phyloP scores from a whole-genome alignment of 2,113 vertebrate genomes.

The Butastur rufipennis region DNA sequence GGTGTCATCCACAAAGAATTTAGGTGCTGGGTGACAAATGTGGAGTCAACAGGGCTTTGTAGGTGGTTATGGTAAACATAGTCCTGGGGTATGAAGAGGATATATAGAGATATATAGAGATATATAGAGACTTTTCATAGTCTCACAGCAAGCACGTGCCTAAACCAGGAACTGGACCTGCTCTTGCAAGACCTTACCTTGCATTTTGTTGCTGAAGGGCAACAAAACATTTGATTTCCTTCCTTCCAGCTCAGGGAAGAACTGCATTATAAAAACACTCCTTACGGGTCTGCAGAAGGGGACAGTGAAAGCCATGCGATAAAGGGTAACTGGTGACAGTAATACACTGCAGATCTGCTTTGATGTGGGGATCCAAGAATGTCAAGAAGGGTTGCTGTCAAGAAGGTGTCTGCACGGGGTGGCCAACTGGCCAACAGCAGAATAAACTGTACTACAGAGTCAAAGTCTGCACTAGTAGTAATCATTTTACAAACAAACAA shows the following conservation, averaged over 20 bases:
- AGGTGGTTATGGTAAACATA: not conserved
- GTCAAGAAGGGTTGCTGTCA: not conserved
- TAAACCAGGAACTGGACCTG: not conserved
- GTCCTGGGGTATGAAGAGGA: not conserved
- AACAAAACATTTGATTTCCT: not conserved
- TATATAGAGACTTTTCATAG: no score
- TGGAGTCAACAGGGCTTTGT: not conserved
- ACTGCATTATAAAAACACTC: not conserved
- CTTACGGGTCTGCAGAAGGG: not conserved
- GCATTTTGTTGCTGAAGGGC: not conserved
- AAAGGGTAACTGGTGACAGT: not conserved
- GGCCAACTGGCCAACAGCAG: not conserved
- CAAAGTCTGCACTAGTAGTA: not conserved
- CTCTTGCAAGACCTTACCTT: not conserved
- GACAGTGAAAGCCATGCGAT: not conserved
- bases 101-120: no score
- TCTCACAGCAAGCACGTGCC: not conserved
- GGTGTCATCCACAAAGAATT: not conserved
- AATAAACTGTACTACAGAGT: not conserved
- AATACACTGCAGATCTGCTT: not conserved
- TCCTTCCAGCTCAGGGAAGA: not conserved
- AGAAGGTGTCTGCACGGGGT: not conserved
- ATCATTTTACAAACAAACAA: not conserved
- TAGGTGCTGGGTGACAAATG: not conserved
- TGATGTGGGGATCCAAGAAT: not conserved